These are phyloP conservation scores for Montifringilla adamsi DNA, from an alignment of 2,113 vertebrate species.

Conservation along the genomic window DNA sequence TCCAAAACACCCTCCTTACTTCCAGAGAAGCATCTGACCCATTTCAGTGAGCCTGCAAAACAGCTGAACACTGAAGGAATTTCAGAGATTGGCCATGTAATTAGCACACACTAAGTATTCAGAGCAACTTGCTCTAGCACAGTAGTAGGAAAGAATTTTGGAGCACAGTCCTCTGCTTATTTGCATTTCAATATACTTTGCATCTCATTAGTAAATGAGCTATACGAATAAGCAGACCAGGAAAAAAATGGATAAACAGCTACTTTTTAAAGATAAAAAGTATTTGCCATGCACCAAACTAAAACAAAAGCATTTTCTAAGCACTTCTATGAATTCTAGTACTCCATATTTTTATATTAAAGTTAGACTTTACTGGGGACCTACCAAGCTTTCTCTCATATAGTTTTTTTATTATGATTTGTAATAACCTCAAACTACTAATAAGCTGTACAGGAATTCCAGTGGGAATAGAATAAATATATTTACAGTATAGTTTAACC, in stretches of 20 bases:
- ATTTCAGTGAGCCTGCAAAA: slow-evolving; percentile 6
- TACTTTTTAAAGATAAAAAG: background rate
- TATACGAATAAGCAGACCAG: background rate
- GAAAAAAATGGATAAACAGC: background rate
- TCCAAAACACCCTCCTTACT: background rate
- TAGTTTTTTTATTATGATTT: background rate
- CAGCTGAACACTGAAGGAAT: background rate
- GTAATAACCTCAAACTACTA: background rate
- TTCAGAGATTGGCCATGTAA: slow-evolving; percentile 1
- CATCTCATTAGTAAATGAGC: background rate
- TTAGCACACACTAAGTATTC: slow-evolving; percentile 45
- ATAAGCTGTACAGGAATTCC: background rate
- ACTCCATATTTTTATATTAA: background rate
- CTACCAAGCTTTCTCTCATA: background rate
- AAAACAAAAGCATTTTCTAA: background rate
- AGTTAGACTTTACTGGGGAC: background rate
- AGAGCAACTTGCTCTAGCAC: background rate
- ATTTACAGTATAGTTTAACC: background rate
- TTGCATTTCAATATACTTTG: slow-evolving; percentile 41
- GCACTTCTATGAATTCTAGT: background rate
- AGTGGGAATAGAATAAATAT: background rate
- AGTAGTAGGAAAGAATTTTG: slow-evolving; percentile 28
- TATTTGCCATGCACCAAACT: background rate
- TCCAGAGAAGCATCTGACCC: background rate
- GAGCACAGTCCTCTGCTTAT: slow-evolving; percentile 11